A percentile compares a stretch with the other conserved stretches of the same genome.
Evolutionary conservation across 2,113 vertebrate species (phyloP).

Genomic region (Hypomesus transpacificus): DNA sequence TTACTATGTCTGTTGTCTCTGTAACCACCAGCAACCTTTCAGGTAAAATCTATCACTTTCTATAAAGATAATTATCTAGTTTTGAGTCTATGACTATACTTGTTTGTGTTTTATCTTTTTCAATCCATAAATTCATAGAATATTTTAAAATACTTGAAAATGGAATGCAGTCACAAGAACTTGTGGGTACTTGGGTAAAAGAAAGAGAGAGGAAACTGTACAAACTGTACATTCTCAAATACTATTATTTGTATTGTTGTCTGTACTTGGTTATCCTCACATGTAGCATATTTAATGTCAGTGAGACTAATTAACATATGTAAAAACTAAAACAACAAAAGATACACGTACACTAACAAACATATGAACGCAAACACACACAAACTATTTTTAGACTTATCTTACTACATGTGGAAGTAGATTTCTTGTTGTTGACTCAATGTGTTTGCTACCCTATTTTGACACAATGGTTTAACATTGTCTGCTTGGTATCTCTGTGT

Average conservation of each 20-base stretch:
- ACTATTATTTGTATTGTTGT: too few species aligned
- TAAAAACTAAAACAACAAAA: too few species aligned
- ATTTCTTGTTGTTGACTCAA: slow-evolving; percentile 11
- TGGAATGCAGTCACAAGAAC: too few species aligned
- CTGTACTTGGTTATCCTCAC: too few species aligned
- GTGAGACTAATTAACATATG: too few species aligned
- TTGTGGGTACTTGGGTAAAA: too few species aligned
- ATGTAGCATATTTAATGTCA: too few species aligned
- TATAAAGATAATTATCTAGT: slow-evolving; percentile 17
- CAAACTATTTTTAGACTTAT: slow-evolving; percentile 21
- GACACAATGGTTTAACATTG: slow-evolving; percentile 26
- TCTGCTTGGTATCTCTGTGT: slow-evolving; percentile 42
- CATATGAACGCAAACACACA: slow-evolving; percentile 13
- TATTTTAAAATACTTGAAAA: too few species aligned
- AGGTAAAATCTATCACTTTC: slow-evolving; percentile 43
- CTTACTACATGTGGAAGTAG: slow-evolving; percentile 25
- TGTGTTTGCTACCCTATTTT: too few species aligned
- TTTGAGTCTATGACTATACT: slow-evolving; percentile 16
- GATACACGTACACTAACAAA: neutral
- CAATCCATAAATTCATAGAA: too few species aligned
- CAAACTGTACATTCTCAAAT: too few species aligned
- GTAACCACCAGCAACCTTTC: slow-evolving; percentile 63
- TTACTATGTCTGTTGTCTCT: slow-evolving; percentile 51
- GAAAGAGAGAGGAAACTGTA: too few species aligned
- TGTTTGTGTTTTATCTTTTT: neutral